phyloP scores from a whole-genome alignment of 1,140 invertebrate genomes.

The Listronotus bonariensis region DNA sequence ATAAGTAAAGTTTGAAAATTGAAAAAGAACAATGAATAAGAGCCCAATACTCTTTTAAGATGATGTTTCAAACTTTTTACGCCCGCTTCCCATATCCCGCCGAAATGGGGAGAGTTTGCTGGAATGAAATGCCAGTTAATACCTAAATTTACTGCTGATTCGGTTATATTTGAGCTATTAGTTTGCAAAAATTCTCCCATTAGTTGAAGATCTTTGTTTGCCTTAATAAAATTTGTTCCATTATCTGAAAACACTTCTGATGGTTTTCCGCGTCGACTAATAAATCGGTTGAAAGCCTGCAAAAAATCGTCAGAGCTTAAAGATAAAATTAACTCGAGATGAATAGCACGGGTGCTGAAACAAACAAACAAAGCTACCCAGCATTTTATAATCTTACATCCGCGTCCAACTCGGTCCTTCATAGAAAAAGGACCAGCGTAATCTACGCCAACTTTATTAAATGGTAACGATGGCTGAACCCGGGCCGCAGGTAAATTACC shows the following conservation, averaged over 20 bases:
- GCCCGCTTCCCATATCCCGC: constrained; percentile 50
- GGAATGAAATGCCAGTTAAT: constrained; percentile 47
- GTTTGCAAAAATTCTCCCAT: constrained; percentile 4
- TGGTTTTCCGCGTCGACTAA: constrained; percentile 42
- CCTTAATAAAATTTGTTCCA: constrained; percentile 33
- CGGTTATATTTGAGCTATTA: constrained; percentile 24
- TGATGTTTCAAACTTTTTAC: constrained; percentile 47
- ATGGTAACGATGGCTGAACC: constrained; percentile 43
- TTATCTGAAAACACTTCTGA: constrained; percentile 42
- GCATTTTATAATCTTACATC: constrained; percentile 40
- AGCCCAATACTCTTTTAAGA: constrained; percentile 35
- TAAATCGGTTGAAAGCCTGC: constrained; percentile 47
- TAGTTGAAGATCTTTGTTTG: constrained; percentile 24
- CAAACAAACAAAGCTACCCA: constrained; percentile 53
- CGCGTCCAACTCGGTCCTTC: constrained; percentile 33
- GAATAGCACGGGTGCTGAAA: constrained; percentile 11
- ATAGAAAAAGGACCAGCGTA: constrained; percentile 49
- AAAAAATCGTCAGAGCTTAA: constrained; percentile 44
- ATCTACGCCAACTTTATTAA: constrained; percentile 45
- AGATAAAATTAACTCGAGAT: constrained; percentile 46
- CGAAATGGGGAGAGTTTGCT: constrained; percentile 45
- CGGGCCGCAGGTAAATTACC: constrained; percentile 49
- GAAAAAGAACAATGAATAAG: background rate
- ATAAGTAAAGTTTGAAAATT: background rate
- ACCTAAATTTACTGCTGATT: constrained; percentile 1